Conservation (phyloP, 2,797 vertebrate species). For the Gambelia wislizenii region DNA sequence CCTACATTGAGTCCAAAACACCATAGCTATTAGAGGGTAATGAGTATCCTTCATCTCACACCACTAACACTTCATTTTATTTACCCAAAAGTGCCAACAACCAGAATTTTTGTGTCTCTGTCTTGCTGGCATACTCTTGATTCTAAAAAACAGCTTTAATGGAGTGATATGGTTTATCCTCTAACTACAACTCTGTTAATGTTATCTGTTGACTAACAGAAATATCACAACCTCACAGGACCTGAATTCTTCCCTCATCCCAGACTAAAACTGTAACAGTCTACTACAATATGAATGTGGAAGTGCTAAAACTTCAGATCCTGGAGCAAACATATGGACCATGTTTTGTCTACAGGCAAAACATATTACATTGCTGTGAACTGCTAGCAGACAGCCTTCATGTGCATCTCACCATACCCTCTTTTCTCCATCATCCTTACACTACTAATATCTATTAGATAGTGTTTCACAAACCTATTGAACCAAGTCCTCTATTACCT, state of each 20-base stretch:
- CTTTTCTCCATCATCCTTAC: constrained; percentile 18
- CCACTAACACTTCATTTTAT: not conserved
- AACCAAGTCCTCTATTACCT: not conserved
- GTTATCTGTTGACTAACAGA: constrained; percentile 9
- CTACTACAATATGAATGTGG: constrained; percentile 23
- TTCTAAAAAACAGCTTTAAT: not conserved
- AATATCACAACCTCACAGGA: not conserved
- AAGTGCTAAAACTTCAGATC: constrained; percentile 9
- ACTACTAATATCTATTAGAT: not conserved
- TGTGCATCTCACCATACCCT: not conserved
- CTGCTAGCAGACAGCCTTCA: not conserved
- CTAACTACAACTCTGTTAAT: not conserved
- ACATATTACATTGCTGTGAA: constrained; percentile 2
- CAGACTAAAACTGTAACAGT: not conserved
- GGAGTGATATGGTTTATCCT: not conserved
- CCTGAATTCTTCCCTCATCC: not conserved
- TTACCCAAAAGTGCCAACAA: not conserved
- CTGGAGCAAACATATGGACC: constrained; percentile 18
- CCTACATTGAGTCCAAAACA: not conserved
- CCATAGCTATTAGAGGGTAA: no score
- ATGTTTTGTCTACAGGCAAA: constrained; percentile 28
- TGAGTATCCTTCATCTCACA: not conserved
- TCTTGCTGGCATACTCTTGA: not conserved
- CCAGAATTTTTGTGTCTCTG: not conserved
- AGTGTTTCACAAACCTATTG: not conserved